These are phyloP conservation scores for Globia sparganii DNA, from an alignment of 2,888 invertebrate species.

Conservation along the genomic window DNA sequence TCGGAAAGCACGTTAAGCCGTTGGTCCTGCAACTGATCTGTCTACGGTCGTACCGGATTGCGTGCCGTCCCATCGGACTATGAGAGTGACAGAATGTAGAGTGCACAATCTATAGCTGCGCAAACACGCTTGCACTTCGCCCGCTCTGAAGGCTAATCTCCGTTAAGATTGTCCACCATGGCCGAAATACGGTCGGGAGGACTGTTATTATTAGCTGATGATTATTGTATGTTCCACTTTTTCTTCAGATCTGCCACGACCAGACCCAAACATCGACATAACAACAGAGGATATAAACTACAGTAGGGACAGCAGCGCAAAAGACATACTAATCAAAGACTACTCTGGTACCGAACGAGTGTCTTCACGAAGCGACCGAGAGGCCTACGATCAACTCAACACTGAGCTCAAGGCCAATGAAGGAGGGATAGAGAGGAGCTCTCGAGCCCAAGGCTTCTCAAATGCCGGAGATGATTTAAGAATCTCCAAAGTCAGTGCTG, in stretches of 20 bases:
- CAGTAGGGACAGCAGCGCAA: neutral
- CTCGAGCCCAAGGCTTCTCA: fast-evolving
- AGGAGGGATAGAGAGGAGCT: fast-evolving
- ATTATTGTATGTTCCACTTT: neutral
- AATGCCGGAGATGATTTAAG: too few species aligned
- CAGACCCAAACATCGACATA: neutral
- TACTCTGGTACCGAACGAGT: neutral
- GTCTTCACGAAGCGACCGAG: neutral
- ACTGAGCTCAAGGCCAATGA: neutral
- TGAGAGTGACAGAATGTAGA: too few species aligned
- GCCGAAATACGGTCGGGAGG: too few species aligned
- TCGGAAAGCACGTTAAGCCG: too few species aligned
- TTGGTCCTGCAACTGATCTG: too few species aligned
- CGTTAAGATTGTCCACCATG: too few species aligned
- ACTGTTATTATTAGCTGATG: too few species aligned
- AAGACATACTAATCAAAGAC: neutral
- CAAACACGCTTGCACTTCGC: too few species aligned
- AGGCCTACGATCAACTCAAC: neutral
- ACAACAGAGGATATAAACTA: neutral
- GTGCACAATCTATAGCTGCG: too few species aligned
- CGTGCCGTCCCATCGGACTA: too few species aligned
- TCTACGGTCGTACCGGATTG: too few species aligned
- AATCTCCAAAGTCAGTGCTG: neutral
- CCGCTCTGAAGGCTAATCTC: too few species aligned
- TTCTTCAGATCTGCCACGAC: neutral